phyloP scores from a whole-genome alignment of 92 coral and sea anemone species.

The Isaurus tuberculatus region DNA sequence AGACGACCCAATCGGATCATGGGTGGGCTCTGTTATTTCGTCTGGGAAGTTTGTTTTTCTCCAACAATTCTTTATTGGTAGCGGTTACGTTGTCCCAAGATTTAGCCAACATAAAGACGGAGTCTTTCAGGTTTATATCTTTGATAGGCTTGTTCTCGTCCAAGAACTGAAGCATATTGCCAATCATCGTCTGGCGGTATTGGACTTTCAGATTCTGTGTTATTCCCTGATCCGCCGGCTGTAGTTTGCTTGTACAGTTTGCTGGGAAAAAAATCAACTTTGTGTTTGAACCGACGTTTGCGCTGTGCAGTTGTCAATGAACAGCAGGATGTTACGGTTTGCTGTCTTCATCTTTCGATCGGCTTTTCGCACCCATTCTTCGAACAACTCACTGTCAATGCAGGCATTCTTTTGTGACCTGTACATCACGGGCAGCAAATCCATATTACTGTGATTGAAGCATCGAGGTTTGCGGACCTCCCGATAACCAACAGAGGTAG shows the following conservation, averaged over 20 bases:
- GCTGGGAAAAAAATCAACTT: constrained; percentile 39
- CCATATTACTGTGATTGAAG: constrained; percentile 52
- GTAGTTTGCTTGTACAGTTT: constrained; percentile 55
- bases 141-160: constrained; percentile 49
- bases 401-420: constrained; percentile 50
- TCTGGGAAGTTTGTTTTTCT: constrained; percentile 16
- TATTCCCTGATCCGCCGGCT: constrained; percentile 40
- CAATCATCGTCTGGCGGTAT: constrained; percentile 54
- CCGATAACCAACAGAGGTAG: constrained; percentile 61
- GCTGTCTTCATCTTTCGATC: constrained; percentile 56
- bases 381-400: constrained; percentile 33
- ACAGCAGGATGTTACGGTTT: constrained; percentile 51
- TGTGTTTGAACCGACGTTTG: constrained; percentile 54
- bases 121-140: constrained; percentile 13
- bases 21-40: background rate
- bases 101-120: background rate
- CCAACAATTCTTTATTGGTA: background rate
- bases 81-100: constrained; percentile 1
- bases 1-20: constrained; percentile 2
- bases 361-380: constrained; percentile 50
- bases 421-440: constrained; percentile 57
- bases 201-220: constrained; percentile 48
- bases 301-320: constrained; percentile 61
- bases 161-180: constrained; percentile 39
- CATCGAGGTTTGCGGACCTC: constrained; percentile 53